Percentiles rank a stretch among this genome's conserved stretches.
phyloP scores from a whole-genome alignment of 2,113 vertebrate species.

The Chauna torquata region DNA sequence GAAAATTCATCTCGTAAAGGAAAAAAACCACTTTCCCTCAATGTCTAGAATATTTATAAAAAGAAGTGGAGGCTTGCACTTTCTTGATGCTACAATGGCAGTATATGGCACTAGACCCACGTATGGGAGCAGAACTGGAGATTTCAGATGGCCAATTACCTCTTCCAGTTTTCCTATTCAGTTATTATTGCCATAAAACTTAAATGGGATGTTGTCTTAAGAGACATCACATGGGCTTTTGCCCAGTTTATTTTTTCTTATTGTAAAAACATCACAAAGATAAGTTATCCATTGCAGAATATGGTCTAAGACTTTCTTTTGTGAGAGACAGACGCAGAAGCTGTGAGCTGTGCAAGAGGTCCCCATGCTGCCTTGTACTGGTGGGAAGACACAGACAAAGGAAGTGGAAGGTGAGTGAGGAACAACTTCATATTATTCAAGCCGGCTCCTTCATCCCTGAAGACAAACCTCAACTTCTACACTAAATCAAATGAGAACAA shows the following conservation, averaged over 20 bases:
- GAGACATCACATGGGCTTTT: background rate
- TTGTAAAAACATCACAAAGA: background rate
- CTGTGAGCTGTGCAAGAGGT: background rate
- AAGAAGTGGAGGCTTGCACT: background rate
- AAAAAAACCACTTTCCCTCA: no score
- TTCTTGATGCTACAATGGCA: background rate
- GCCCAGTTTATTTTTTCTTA: background rate
- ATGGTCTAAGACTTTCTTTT: background rate
- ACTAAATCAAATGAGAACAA: background rate
- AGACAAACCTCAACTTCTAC: background rate
- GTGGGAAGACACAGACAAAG: background rate
- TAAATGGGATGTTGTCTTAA: background rate
- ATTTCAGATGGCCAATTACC: background rate
- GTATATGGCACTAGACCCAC: background rate
- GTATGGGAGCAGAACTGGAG: background rate
- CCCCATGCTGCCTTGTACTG: background rate
- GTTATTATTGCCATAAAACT: background rate
- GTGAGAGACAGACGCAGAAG: background rate
- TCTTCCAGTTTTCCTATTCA: background rate
- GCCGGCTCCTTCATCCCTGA: background rate
- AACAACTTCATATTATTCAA: background rate
- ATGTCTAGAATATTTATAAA: background rate
- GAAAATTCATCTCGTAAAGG: slow-evolving; percentile 38
- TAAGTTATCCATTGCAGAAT: background rate
- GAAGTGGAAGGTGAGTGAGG: background rate